Percentiles rank a stretch among this genome's conserved stretches.
phyloP scores from a whole-genome alignment of 2,888 invertebrate species.

The Dynastes grantii region DNA sequence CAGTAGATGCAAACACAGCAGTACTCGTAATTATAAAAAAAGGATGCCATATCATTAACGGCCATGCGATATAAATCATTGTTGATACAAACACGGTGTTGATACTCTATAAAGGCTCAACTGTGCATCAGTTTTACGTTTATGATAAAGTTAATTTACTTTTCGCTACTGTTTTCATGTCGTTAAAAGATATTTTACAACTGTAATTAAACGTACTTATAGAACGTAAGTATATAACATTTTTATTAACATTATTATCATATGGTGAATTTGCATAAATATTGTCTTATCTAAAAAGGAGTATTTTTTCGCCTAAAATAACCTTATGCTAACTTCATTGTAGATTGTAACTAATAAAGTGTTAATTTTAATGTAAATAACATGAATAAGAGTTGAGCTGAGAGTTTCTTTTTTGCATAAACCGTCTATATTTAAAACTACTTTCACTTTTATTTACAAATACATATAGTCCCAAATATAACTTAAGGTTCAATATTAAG shows the following conservation, averaged over 20 bases:
- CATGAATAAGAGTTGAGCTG: no score
- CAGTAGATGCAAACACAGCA: no score
- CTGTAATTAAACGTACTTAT: not conserved
- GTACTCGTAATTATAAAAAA: no score
- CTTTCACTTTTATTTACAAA: no score
- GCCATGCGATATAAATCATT: not conserved
- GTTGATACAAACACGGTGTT: constrained; percentile 8
- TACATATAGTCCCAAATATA: no score
- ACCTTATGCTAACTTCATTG: no score
- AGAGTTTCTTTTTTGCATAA: no score
- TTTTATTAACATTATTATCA: not conserved
- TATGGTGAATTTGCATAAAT: not conserved
- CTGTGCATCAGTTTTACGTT: not conserved
- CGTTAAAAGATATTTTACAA: not conserved
- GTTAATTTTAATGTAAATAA: no score
- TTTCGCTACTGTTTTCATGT: not conserved
- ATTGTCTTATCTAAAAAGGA: not conserved
- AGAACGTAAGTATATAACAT: not conserved
- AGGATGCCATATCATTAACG: not conserved
- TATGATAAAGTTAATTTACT: not conserved
- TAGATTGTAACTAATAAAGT: no score
- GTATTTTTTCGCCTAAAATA: no score
- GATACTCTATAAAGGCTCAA: not conserved
- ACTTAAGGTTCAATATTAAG: no score
- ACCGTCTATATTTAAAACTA: no score